Evolutionary conservation across 2,888 invertebrate species (phyloP), one percentile per base, ranked within the genome.

Genomic region (Tortrix viridana): DNA sequence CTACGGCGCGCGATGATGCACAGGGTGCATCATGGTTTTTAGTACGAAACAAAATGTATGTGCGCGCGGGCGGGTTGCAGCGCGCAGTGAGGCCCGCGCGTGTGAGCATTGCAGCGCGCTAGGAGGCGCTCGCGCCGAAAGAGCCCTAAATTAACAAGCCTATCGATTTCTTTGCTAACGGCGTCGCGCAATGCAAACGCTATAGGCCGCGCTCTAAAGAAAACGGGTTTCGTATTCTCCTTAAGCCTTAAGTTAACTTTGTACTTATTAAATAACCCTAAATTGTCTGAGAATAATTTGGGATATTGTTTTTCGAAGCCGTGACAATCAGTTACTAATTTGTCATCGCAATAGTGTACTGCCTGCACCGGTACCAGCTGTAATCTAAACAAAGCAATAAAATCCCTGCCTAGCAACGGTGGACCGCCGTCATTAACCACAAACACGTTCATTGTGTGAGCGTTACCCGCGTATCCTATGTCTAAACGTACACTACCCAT

Each of bases 401-500:
- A 69, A 65, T 71, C 70, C 1, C 71, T 44, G 2, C 70, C 71
- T 6, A 71, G 22, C 0, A 73, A 44, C n/a, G 71, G 68, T 5
- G 71, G 70, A 0, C 71, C 73, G 9, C 72, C 72, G 46, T 69
- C 58, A 0, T 62, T 64, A 0, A 75, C 65, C 0, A 75, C 70
- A 22, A 67, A 66, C 0, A 71, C 43, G 26, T 62, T 43, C 0
- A 73, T 44, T 0, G 12, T 5, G 14, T 61, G 67, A 6, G 68
- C 62, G 47, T 38, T 37, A 0, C 52, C 64, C 14, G 7, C 32
- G 20, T 70, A 74, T 2, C 16, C 43, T 0, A 71, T 55, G 0
- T 65, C 49, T 7, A 67, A 7, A 2, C 16, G 43, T 7, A 49
- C 65, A 1, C 46, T 37, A 7, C 73, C 71, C 7, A 67, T 0